phyloP scores from a whole-genome alignment of 2,888 invertebrate species.

The Tryphoninae sp. region DNA sequence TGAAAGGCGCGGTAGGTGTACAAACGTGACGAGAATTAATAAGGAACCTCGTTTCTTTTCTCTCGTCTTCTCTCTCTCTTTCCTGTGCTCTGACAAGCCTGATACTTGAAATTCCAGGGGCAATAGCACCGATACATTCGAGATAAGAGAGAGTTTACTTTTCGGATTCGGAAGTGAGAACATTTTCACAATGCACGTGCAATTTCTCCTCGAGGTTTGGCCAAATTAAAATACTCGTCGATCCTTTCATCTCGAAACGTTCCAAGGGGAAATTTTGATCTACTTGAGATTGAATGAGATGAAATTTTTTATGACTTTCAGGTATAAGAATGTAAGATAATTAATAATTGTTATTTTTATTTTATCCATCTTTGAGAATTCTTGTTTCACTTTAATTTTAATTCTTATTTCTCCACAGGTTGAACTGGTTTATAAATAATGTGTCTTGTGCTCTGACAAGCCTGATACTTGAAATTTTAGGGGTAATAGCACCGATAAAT shows the following conservation, averaged over 20 bases:
- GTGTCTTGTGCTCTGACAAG: slow-evolving; percentile 36
- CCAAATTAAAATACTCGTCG: too few relatives aligned
- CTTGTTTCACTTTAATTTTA: too few relatives aligned
- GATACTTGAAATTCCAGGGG: slow-evolving; percentile 51
- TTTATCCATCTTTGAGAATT: not conserved
- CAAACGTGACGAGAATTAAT: slow-evolving; percentile 50
- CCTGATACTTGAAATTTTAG: slow-evolving; percentile 49
- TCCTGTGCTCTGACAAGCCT: not conserved
- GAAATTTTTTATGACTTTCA: too few relatives aligned
- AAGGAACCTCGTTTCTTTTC: slow-evolving; percentile 8
- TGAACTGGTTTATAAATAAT: slow-evolving; percentile 59
- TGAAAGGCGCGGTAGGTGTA: slow-evolving; percentile 28
- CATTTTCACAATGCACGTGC: not conserved
- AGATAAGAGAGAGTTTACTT: not conserved
- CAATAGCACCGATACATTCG: slow-evolving; percentile 7
- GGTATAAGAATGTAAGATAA: too few relatives aligned
- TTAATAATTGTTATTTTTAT: not conserved
- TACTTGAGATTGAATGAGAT: too few relatives aligned
- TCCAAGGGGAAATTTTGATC: too few relatives aligned
- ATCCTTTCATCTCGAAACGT: too few relatives aligned
- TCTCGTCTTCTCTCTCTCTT: not conserved
- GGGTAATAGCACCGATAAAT: slow-evolving; percentile 6
- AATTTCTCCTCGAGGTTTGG: too few relatives aligned
- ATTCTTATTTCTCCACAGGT: not conserved
- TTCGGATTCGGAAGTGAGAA: not conserved